These are phyloP conservation scores for Ceriagrion tenellum DNA, from an alignment of 2,888 invertebrate species.

Conservation along the genomic window DNA sequence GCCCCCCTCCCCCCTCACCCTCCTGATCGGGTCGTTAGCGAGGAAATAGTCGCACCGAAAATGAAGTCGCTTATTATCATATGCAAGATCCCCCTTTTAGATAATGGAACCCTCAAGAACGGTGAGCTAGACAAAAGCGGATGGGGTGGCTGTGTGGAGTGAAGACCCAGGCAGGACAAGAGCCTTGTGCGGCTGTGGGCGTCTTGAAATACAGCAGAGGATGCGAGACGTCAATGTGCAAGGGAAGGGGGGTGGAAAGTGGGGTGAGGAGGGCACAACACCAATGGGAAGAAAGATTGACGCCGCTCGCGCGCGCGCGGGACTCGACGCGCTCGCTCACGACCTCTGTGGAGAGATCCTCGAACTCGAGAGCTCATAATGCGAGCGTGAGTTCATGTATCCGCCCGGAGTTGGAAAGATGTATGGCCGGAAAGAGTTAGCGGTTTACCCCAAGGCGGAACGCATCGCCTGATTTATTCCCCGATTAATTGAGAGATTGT, in stretches of 20 bases:
- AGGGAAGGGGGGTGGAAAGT: too few species aligned
- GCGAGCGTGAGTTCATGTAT: background rate
- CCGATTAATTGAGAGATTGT: conserved; percentile 61
- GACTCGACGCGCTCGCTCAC: background rate
- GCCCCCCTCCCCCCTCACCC: background rate
- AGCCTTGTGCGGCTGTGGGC: background rate
- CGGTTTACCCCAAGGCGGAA: background rate
- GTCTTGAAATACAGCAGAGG: conserved; percentile 22
- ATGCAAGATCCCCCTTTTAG: background rate
- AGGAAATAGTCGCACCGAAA: background rate
- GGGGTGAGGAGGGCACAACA: background rate
- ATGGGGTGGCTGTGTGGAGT: too few species aligned
- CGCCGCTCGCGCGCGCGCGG: background rate
- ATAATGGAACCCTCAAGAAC: background rate
- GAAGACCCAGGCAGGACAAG: too few species aligned
- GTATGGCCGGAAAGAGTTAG: conserved; percentile 3
- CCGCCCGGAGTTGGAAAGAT: background rate
- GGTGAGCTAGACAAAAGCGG: conserved; percentile 1
- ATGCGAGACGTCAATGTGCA: background rate
- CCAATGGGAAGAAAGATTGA: background rate
- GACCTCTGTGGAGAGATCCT: conserved; percentile 30
- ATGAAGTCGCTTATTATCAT: conserved; percentile 32
- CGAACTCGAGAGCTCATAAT: conserved; percentile 20
- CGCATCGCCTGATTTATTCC: conserved; percentile 42
- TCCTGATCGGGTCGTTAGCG: background rate